Conservation (phyloP, 2,888 invertebrate genomes). For the Hesperia comma region DNA sequence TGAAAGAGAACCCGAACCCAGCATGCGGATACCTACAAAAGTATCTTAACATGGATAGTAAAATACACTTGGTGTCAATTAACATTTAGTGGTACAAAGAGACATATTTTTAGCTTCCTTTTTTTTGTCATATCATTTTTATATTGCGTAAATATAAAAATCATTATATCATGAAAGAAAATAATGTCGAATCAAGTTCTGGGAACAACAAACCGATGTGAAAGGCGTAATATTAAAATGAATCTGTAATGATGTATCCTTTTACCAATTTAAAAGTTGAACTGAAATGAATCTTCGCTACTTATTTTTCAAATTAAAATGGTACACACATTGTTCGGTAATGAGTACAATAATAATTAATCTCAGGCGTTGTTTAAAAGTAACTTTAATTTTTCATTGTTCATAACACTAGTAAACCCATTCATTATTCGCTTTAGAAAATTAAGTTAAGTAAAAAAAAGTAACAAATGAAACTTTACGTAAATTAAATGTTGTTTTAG, state of each 20-base stretch:
- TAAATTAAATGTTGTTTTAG: too few relatives aligned
- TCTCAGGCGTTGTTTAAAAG: conserved; percentile 11
- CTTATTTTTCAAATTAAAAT: conserved; percentile 18
- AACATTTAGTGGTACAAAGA: too few relatives aligned
- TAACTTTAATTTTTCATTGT: background rate
- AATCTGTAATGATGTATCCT: conserved; percentile 16
- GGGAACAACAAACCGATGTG: background rate
- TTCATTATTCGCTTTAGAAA: too few relatives aligned
- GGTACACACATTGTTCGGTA: conserved; percentile 1
- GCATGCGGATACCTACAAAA: too few relatives aligned
- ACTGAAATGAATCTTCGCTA: conserved; percentile 25
- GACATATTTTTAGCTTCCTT: too few relatives aligned
- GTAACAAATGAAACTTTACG: too few relatives aligned
- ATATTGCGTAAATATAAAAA: background rate
- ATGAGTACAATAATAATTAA: conserved; percentile 9
- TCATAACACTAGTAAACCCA: too few relatives aligned
- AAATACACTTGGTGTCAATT: too few relatives aligned
- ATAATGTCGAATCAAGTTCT: background rate
- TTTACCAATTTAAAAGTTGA: conserved; percentile 27
- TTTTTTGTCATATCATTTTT: too few relatives aligned
- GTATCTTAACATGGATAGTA: too few relatives aligned
- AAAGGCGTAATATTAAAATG: background rate
- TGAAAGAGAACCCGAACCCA: too few relatives aligned
- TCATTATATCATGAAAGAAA: background rate
- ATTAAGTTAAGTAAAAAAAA: too few relatives aligned